These are phyloP conservation scores for Leptopterna dolabrata DNA, from an alignment of 2,888 invertebrate genomes.

Conservation along the genomic window DNA sequence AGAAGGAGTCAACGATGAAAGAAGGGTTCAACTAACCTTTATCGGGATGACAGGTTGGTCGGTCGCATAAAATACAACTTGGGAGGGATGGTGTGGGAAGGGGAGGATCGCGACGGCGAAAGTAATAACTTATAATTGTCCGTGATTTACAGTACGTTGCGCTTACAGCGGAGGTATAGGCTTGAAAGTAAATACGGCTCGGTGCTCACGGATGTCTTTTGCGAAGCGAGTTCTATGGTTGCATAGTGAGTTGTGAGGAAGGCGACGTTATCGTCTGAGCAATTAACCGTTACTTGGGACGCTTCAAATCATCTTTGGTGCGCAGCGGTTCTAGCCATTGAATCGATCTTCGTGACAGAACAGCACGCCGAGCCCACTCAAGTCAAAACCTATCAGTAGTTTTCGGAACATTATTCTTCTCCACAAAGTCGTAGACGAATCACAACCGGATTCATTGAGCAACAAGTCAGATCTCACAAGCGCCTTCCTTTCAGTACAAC, in stretches of 20 bases:
- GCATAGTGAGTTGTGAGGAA: neutral
- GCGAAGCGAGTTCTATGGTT: neutral
- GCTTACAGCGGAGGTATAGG: neutral
- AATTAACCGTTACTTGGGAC: neutral
- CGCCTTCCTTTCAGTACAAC: too few species aligned
- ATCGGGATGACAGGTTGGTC: slow-evolving; percentile 19
- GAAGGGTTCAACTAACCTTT: slow-evolving; percentile 26
- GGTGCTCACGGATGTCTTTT: neutral
- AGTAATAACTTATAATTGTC: slow-evolving; percentile 40
- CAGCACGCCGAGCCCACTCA: too few species aligned
- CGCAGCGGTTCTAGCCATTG: neutral
- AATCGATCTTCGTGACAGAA: neutral
- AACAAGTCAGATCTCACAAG: too few species aligned
- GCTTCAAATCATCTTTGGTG: neutral
- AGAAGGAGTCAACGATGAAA: neutral
- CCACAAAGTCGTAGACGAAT: too few species aligned
- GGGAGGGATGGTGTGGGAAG: neutral
- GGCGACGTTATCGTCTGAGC: neutral
- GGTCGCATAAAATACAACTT: slow-evolving; percentile 7
- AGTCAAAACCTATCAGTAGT: too few species aligned
- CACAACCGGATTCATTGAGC: too few species aligned
- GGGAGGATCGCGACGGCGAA: slow-evolving; percentile 1
- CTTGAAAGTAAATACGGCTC: slow-evolving; percentile 9
- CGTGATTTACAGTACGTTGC: slow-evolving; percentile 26
- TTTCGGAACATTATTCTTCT: too few species aligned